Evolutionary conservation across 37 sponge, comb jelly and placozoan species (phyloP).

Genomic region (Spongilla lacustris): DNA sequence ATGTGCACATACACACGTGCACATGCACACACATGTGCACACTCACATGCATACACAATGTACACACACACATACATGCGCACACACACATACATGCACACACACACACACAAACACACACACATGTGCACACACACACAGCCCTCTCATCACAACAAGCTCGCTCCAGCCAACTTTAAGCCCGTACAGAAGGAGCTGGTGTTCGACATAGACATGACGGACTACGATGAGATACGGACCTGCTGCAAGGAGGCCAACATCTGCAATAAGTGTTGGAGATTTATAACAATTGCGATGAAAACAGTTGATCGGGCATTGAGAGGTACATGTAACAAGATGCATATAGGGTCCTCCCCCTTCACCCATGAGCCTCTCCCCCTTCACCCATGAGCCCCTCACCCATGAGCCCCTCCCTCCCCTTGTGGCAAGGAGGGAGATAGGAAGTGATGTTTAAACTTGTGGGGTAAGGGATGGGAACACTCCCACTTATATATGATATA

Average conservation of each 20-base stretch:
- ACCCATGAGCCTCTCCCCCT: not conserved
- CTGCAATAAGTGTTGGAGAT: conserved; percentile 92
- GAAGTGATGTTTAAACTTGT: too few relatives aligned
- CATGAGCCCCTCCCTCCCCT: not conserved
- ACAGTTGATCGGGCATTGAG: conserved; percentile 87
- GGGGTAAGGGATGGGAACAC: too few relatives aligned
- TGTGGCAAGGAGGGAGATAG: too few relatives aligned
- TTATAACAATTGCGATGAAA: conserved; percentile 86
- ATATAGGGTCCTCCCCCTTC: not conserved
- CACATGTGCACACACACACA: conserved; percentile 10
- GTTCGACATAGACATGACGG: conserved; percentile 99
- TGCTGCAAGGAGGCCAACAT: conserved; percentile 95
- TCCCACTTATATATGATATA: too few relatives aligned
- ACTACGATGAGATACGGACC: conserved; percentile 96
- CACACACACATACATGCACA: too few relatives aligned
- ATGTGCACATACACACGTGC: too few relatives aligned
- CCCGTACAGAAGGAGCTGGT: conserved; percentile 90
- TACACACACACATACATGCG: not conserved
- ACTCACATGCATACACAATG: too few relatives aligned
- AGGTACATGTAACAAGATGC: too few relatives aligned
- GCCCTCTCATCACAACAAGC: conserved; percentile 61
- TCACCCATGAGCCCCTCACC: not conserved
- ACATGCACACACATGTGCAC: not conserved
- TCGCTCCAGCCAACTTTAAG: conserved; percentile 68
- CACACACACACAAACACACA: not conserved